Evolutionary conservation across 2,113 vertebrate species (phyloP).

Genomic region (Oryzias woworae): DNA sequence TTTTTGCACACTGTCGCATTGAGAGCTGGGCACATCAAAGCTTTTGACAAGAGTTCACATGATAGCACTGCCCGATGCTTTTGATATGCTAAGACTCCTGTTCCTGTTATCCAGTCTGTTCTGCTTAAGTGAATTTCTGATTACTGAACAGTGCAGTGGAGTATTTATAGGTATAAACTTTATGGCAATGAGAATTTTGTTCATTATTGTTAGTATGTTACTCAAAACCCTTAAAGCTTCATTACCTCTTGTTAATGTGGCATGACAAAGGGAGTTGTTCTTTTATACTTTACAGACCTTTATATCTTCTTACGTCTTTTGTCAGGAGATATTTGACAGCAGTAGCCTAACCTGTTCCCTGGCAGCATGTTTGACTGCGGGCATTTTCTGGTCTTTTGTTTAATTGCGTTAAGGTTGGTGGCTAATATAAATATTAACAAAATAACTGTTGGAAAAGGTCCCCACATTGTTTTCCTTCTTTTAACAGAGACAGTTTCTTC

Average conservation of each 20-base stretch:
- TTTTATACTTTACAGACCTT: slow-evolving; percentile 30
- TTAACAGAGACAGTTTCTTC: slow-evolving; percentile 47
- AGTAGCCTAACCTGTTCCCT: slow-evolving; percentile 60
- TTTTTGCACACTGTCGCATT: slow-evolving; percentile 84
- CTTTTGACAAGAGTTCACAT: slow-evolving; percentile 89
- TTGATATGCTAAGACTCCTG: slow-evolving; percentile 77
- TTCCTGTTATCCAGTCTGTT: slow-evolving; percentile 77
- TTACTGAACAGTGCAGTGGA: slow-evolving; percentile 72
- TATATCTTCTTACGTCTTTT: slow-evolving; percentile 49
- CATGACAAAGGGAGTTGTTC: neutral
- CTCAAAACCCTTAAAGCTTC: neutral
- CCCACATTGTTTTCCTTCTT: slow-evolving; percentile 31
- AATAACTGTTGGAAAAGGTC: slow-evolving; percentile 46
- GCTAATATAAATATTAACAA: slow-evolving; percentile 54
- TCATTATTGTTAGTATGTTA: too few species aligned
- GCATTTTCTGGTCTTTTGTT: slow-evolving; percentile 54
- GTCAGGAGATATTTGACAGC: slow-evolving; percentile 46
- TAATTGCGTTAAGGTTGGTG: slow-evolving; percentile 36
- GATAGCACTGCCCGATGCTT: slow-evolving; percentile 85
- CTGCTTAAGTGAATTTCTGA: slow-evolving; percentile 83
- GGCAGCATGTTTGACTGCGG: slow-evolving; percentile 44
- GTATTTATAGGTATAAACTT: slow-evolving; percentile 44
- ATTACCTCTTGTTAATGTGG: neutral
- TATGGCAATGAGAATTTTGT: too few species aligned
- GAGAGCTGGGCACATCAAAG: slow-evolving; percentile 91